Percentiles rank a stretch among this genome's conserved stretches.
These are phyloP conservation scores for Mallotus villosus DNA, from an alignment of 2,797 vertebrate genomes.

Conservation along the genomic window DNA sequence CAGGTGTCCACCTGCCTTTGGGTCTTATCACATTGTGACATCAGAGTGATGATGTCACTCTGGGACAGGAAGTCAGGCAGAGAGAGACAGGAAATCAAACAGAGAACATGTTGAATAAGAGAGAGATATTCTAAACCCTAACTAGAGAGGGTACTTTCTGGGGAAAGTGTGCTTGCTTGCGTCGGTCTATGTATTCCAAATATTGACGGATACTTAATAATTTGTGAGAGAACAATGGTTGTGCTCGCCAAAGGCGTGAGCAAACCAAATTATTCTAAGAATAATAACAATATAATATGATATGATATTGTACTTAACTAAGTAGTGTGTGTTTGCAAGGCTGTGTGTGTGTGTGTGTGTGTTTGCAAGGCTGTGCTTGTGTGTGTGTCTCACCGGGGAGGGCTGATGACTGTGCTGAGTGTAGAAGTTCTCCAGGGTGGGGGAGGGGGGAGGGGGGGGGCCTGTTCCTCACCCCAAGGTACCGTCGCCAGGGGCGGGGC, in stretches of 20 bases:
- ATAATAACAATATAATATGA: too few relatives aligned
- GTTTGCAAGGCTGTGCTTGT: not conserved
- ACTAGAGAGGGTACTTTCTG: too few relatives aligned
- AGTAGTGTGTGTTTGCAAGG: not conserved
- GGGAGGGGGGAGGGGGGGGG: not conserved
- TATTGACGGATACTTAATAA: too few relatives aligned
- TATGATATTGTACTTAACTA: not conserved
- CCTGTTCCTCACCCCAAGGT: not conserved
- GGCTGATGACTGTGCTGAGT: conserved; percentile 4
- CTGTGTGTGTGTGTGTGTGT: not conserved
- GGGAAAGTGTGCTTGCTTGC: too few relatives aligned
- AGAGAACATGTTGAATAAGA: not conserved
- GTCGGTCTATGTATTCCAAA: too few relatives aligned
- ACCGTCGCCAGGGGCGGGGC: not conserved
- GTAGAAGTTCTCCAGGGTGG: conserved; percentile 9
- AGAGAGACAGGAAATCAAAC: not conserved
- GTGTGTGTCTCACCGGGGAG: not conserved
- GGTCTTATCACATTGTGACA: conserved; percentile 75
- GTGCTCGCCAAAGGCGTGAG: too few relatives aligned
- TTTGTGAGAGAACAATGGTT: too few relatives aligned
- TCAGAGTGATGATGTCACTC: conserved; percentile 70
- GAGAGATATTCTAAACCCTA: not conserved
- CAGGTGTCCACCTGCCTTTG: conserved; percentile 83
- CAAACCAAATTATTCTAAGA: not conserved
- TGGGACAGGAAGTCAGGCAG: conserved; percentile 46